Percentiles rank a stretch among this genome's conserved stretches.
Conservation (phyloP, 2,113 vertebrate species). For the Glareola pratincola region DNA sequence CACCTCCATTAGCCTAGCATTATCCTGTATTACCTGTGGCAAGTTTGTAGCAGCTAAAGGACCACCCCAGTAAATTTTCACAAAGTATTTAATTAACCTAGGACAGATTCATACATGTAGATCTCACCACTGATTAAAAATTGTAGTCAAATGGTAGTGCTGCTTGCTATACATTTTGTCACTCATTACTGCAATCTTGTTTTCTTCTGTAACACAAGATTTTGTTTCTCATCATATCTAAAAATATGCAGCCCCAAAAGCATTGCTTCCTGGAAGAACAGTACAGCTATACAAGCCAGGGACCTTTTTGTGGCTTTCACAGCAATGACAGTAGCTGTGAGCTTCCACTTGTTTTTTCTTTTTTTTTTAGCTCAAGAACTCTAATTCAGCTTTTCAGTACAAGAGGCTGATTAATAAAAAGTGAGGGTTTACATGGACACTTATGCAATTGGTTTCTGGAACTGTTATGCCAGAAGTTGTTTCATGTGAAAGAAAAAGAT, state of each 20-base stretch:
- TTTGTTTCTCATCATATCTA: background rate
- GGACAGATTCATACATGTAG: background rate
- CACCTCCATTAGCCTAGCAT: background rate
- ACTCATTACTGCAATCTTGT: background rate
- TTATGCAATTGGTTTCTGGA: constrained; percentile 20
- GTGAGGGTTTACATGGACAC: background rate
- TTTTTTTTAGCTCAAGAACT: background rate
- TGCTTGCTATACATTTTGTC: too few species aligned
- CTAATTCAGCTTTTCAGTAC: background rate
- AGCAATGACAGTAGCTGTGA: background rate
- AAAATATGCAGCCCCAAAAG: background rate
- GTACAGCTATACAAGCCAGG: background rate
- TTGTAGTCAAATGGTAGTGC: too few species aligned
- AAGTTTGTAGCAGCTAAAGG: background rate
- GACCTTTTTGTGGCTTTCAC: background rate
- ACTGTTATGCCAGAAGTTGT: background rate
- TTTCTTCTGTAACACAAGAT: background rate
- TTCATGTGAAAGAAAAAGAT: background rate
- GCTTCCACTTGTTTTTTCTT: background rate
- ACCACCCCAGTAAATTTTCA: background rate
- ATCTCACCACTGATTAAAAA: background rate
- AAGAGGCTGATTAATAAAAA: background rate
- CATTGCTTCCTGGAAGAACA: background rate
- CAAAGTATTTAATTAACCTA: background rate
- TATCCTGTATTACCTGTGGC: background rate